Percentiles rank a stretch among this genome's conserved stretches.
These are phyloP conservation scores for Cisticola juncidis DNA, from an alignment of 2,113 vertebrate genomes.

Conservation along the genomic window DNA sequence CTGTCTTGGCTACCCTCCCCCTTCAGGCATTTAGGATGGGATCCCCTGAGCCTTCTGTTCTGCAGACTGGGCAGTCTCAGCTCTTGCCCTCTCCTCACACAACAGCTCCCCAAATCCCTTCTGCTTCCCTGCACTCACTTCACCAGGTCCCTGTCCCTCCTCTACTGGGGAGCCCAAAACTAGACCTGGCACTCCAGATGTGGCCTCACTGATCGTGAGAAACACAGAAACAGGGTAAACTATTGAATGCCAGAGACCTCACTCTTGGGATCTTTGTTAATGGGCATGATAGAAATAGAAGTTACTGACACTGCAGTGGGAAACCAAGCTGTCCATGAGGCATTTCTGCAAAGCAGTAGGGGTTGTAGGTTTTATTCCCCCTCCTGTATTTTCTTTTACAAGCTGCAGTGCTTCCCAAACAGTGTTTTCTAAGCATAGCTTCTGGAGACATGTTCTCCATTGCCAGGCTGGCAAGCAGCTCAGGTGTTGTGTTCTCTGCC, in stretches of 20 bases:
- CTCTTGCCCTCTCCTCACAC: not conserved
- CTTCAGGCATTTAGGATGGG: not conserved
- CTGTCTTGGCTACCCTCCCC: not conserved
- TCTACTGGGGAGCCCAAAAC: not conserved
- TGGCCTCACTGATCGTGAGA: not conserved
- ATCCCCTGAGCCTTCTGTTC: not conserved
- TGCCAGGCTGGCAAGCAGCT: accelerated
- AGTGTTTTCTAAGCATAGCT: not conserved
- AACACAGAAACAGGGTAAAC: not conserved
- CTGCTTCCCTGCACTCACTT: not conserved
- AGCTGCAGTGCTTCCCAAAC: not conserved
- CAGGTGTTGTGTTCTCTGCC: not conserved
- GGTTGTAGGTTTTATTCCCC: not conserved
- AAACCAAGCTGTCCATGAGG: not conserved
- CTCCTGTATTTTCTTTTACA: not conserved
- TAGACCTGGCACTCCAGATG: not conserved
- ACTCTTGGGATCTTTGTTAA: not conserved
- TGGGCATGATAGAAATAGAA: not conserved
- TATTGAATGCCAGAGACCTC: not conserved
- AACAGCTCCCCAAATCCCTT: not conserved
- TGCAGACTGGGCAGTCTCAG: not conserved
- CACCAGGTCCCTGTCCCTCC: no score
- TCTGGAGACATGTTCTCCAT: not conserved
- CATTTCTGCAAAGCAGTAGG: not conserved
- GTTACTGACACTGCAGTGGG: not conserved